Conservation (phyloP, 2,113 vertebrate species). For the Vimba vimba region DNA sequence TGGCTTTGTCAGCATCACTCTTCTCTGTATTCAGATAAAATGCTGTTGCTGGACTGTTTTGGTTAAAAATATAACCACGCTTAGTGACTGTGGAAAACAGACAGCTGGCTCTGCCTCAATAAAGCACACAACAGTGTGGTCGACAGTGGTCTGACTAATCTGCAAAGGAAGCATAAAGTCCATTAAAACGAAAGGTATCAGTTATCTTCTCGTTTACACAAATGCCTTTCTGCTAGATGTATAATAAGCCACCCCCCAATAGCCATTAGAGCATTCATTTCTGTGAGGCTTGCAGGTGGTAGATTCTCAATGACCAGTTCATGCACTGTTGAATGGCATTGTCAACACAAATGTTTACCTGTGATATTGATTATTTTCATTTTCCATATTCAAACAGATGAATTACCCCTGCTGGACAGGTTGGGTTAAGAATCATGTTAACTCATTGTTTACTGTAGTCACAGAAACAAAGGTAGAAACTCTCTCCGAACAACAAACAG, state of each 20-base stretch:
- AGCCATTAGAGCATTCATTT: background rate
- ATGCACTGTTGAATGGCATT: constrained; percentile 1
- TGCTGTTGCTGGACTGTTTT: background rate
- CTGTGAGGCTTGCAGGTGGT: background rate
- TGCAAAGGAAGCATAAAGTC: background rate
- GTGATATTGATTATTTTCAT: background rate
- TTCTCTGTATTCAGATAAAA: background rate
- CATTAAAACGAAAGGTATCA: constrained; percentile 1
- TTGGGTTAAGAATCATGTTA: constrained; percentile 11
- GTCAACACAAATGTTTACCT: background rate
- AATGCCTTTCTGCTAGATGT: background rate
- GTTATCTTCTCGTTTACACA: constrained; percentile 17
- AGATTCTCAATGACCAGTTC: constrained; percentile 3
- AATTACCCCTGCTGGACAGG: background rate
- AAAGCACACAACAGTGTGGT: background rate
- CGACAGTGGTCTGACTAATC: constrained; percentile 1
- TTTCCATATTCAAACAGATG: background rate
- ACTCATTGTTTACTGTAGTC: background rate
- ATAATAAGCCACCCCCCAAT: background rate
- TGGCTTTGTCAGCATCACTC: background rate
- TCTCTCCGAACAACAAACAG: background rate
- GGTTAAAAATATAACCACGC: background rate
- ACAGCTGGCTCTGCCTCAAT: background rate
- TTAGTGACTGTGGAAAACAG: background rate
- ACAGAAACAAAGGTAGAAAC: background rate